Conservation (phyloP, 2,888 invertebrate species). For the Endotricha flammealis region DNA sequence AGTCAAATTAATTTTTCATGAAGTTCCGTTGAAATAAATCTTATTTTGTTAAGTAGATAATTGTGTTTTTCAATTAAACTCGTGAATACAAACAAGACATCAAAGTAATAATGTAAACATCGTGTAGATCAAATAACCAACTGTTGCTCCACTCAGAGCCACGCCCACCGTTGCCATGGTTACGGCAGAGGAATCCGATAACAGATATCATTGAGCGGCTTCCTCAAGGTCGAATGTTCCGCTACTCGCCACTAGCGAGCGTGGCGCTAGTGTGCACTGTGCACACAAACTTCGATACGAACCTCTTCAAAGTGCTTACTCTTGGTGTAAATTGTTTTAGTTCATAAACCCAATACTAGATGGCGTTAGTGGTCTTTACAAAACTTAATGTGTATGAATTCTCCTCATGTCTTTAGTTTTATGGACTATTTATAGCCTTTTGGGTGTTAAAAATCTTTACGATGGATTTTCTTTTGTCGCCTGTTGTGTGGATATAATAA, state of each 20-base stretch:
- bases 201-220: constrained; percentile 14
- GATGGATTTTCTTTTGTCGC: neutral
- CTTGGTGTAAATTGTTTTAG: neutral
- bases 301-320: constrained; percentile 8
- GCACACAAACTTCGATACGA: constrained; percentile 8
- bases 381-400: neutral
- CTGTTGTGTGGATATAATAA: neutral
- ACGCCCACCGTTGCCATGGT: constrained; percentile 21
- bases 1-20: too few species aligned
- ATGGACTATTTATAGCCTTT: neutral
- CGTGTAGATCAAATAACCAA: constrained; percentile 16
- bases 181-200: constrained; percentile 13
- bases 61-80: too few species aligned
- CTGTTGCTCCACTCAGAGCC: constrained; percentile 23
- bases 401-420: neutral
- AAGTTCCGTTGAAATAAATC: too few species aligned
- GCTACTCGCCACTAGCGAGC: constrained; percentile 24
- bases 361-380: constrained; percentile 1
- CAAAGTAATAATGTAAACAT: too few species aligned
- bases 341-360: neutral
- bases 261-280: constrained; percentile 16
- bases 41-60: too few species aligned
- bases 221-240: constrained; percentile 19
- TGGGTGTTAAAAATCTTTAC: neutral
- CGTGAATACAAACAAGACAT: too few species aligned